Percentiles rank a stretch among this genome's conserved stretches.
phyloP scores from a whole-genome alignment of 2,113 vertebrate genomes.

The Turdus rufiventris region DNA sequence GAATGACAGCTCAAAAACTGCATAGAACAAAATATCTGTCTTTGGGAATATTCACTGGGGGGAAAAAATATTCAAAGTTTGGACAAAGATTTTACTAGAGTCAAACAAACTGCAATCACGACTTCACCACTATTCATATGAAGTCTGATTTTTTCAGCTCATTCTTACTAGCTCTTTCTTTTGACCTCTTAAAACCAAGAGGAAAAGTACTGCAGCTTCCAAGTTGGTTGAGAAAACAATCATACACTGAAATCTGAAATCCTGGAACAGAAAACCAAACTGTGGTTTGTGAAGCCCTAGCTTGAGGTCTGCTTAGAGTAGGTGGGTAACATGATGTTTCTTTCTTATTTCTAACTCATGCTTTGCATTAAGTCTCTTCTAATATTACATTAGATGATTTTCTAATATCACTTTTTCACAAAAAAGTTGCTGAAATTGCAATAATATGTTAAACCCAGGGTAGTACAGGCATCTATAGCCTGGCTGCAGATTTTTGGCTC shows the following conservation, averaged over 20 bases:
- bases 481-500: not conserved
- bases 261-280: not conserved
- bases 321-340: not conserved
- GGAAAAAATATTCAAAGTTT: slow-evolving; percentile 9
- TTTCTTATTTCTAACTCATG: not conserved
- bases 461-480: not conserved
- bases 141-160: not conserved
- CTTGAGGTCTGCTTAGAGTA: not conserved
- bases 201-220: not conserved
- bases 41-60: not conserved
- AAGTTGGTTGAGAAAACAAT: not conserved
- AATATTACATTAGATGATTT: not conserved
- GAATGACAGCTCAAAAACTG: slow-evolving; percentile 33
- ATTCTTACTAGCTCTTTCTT: not conserved
- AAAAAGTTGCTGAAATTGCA: not conserved
- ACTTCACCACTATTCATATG: not conserved
- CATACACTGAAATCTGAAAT: not conserved
- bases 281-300: not conserved
- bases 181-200: not conserved
- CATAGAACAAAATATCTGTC: not conserved
- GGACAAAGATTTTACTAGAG: not conserved
- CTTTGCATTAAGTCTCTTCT: not conserved
- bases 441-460: not conserved
- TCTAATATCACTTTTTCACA: not conserved
- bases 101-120: not conserved